Evolutionary conservation across 2,888 invertebrate species (phyloP), one percentile per base, ranked within the genome.

Genomic region (Chironomus riparius): DNA sequence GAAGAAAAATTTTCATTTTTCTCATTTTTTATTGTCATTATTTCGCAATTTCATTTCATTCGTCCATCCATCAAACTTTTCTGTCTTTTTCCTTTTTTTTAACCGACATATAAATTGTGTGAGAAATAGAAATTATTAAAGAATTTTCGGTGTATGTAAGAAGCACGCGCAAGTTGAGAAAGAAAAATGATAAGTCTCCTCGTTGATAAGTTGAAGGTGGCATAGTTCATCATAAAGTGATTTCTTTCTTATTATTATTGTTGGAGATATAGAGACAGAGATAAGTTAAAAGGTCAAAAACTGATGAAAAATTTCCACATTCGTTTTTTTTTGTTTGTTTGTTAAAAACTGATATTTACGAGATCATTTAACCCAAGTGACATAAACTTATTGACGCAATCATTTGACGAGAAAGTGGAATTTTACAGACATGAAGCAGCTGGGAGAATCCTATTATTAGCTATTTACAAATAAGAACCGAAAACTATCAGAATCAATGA

Each of bases 1-100:
- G 22, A 65, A 65, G 21, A 12, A 65, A 65, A 56, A n/a, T 38
- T 38, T 38, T 56, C 15, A 56, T 56, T 56, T 56, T 56, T 65
- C 24, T 65, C 65, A 65, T 65, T 65, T 24, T 65, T 65, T 65
- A 65, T 65, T 65, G 65, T 65, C 65, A 65, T 65, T 65, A 65
- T 65, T 65, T 65, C 65, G 24, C 65, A 22, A 65, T 65, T 65
- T 65, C 24, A 65, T 65, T 65, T 65, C 22, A 65, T 65, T 12
- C 65, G 21, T 65, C 22, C 65, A 21, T 65, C 65, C 21, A 65
- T 56, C 56, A 65, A 21, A 56, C 18, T 56, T 56, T 56, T 56
- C n/a, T 18, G 28, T 18, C 56, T 18, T 56, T 15, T 56, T n/a
- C 56, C 15, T 50, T 50, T 56, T 50, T 50, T n/a, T 10, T 10